Conservation (phyloP, 2,797 vertebrate species). For the Cyprinodon diabolis region DNA sequence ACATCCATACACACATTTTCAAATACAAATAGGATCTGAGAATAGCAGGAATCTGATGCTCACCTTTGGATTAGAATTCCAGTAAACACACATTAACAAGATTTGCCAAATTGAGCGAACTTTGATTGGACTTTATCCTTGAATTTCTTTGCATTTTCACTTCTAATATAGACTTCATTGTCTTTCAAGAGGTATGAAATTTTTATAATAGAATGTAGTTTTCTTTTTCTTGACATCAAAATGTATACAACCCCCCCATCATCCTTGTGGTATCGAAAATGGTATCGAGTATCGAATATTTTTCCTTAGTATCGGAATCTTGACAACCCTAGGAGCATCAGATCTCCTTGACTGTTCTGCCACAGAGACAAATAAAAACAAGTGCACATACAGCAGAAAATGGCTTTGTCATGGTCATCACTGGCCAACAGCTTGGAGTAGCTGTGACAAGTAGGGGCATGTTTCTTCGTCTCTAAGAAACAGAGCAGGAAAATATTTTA, state of each 20-base stretch:
- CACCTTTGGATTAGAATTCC: conserved; percentile 33
- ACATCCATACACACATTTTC: conserved; percentile 19
- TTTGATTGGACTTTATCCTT: conserved; percentile 34
- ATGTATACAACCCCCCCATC: conserved; percentile 2
- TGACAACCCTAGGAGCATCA: conserved; percentile 65
- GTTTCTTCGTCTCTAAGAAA: conserved; percentile 71
- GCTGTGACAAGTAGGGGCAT: conserved; percentile 69
- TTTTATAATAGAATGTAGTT: background rate
- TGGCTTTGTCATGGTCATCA: conserved; percentile 78
- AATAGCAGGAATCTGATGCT: conserved; percentile 20
- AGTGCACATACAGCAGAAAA: conserved; percentile 72
- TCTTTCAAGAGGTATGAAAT: background rate
- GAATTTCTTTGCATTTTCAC: conserved; percentile 21
- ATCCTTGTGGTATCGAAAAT: too few relatives aligned
- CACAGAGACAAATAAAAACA: conserved; percentile 47
- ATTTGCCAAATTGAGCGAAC: conserved; percentile 7
- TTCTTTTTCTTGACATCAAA: background rate
- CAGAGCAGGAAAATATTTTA: conserved; percentile 59
- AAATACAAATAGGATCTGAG: background rate
- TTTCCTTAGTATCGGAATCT: too few relatives aligned
- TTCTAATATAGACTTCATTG: conserved; percentile 23
- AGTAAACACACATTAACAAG: conserved; percentile 28
- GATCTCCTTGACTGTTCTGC: conserved; percentile 67
- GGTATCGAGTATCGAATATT: too few relatives aligned
- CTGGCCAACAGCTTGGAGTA: conserved; percentile 68